Evolutionary conservation across 1,140 invertebrate genomes (phyloP).

Genomic region (Apis cerana): DNA sequence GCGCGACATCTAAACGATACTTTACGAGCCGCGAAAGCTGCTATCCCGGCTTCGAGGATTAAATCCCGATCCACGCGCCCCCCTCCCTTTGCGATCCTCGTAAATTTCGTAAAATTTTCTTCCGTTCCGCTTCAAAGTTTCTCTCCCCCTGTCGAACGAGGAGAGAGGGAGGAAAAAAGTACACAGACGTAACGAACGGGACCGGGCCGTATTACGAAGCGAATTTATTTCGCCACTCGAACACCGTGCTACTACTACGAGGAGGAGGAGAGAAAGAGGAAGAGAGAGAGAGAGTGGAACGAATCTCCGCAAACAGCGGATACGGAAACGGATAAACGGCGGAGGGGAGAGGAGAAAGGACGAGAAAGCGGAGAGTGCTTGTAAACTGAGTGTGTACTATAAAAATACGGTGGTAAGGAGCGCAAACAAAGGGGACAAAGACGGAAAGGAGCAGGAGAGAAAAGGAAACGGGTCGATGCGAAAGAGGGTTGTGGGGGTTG

Average conservation of each 20-base stretch:
- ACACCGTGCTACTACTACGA: no score
- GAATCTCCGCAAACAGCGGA: neutral
- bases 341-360: no score
- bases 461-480: constrained; percentile 3
- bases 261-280: no score
- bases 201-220: neutral
- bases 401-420: constrained; percentile 27
- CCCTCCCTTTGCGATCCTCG: neutral
- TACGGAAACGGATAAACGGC: constrained; percentile 4
- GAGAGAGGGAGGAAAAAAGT: neutral
- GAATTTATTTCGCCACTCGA: constrained; percentile 15
- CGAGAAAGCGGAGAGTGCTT: constrained; percentile 9
- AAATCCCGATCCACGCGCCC: neutral
- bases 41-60: neutral
- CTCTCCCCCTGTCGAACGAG: neutral
- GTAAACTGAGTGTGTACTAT: constrained; percentile 19
- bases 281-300: neutral
- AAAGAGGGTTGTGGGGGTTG: neutral
- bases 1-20: constrained; percentile 38
- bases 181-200: neutral
- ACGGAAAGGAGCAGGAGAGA: neutral
- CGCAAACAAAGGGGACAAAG: constrained; percentile 35
- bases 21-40: constrained; percentile 49
- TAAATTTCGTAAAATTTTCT: constrained; percentile 36
- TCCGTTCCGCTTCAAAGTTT: constrained; percentile 4